Conservation (phyloP, 2,113 vertebrate genomes). For the Sinocyclocheilus anshuiensis region DNA sequence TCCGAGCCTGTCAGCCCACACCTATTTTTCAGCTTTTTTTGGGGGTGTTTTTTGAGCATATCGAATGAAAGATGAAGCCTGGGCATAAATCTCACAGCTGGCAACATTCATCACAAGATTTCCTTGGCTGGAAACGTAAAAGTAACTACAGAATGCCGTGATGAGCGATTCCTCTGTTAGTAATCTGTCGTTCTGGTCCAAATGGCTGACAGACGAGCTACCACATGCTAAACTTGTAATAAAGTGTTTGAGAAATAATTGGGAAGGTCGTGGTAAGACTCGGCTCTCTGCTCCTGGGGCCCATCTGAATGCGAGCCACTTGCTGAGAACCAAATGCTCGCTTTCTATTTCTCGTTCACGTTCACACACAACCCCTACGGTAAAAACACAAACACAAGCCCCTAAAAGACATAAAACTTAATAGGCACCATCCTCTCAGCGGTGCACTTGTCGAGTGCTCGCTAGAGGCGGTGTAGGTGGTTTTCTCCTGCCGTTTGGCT, state of each 20-base stretch:
- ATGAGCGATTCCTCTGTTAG: constrained; percentile 72
- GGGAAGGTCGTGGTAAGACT: constrained; percentile 81
- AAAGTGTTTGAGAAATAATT: constrained; percentile 87
- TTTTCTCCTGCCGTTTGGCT: constrained; percentile 63
- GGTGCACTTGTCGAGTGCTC: constrained; percentile 59
- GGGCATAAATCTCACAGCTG: constrained; percentile 38
- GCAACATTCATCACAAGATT: constrained; percentile 33
- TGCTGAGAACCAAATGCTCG: constrained; percentile 1
- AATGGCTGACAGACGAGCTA: constrained; percentile 21
- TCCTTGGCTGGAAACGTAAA: constrained; percentile 38
- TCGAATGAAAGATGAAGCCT: constrained; percentile 15
- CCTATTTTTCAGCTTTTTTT: neutral
- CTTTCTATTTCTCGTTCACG: neutral
- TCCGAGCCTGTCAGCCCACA: constrained; percentile 8
- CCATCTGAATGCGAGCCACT: constrained; percentile 48
- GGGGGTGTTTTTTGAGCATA: constrained; percentile 27
- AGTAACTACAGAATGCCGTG: constrained; percentile 43
- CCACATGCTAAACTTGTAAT: constrained; percentile 78
- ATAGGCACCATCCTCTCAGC: constrained; percentile 13
- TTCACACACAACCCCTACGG: constrained; percentile 26
- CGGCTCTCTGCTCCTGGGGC: constrained; percentile 71
- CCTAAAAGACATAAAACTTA: constrained; percentile 31
- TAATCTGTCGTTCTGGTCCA: neutral
- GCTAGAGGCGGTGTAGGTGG: constrained; percentile 58
- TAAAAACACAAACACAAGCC: constrained; percentile 32